These are phyloP conservation scores for Heterotis niloticus DNA, from an alignment of 2,113 vertebrate genomes.

Conservation along the genomic window DNA sequence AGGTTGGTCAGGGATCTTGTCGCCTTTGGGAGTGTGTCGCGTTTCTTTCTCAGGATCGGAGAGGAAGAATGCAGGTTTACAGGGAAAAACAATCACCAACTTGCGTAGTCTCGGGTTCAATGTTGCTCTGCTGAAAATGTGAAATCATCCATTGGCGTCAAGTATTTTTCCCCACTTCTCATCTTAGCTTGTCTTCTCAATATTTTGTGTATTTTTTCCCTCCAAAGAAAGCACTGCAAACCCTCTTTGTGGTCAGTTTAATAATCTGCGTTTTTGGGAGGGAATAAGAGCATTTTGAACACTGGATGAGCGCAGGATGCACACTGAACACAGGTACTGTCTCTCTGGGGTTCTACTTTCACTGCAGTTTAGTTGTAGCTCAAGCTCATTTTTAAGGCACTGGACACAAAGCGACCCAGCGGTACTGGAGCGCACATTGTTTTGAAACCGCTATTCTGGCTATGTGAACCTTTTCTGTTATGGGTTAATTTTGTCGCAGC, in stretches of 20 bases:
- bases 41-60: slow-evolving; percentile 70
- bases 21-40: slow-evolving; percentile 41
- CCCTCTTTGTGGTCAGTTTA: slow-evolving; percentile 3
- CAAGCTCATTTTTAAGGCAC: slow-evolving; percentile 2
- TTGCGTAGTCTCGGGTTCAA: slow-evolving; percentile 51
- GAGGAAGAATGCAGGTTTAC: neutral
- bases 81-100: neutral
- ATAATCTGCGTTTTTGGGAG: neutral
- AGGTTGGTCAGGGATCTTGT: slow-evolving; percentile 36
- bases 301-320: neutral
- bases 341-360: too few relatives aligned
- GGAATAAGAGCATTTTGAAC: neutral
- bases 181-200: slow-evolving; percentile 60
- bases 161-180: slow-evolving; percentile 59
- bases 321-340: too few relatives aligned
- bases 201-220: slow-evolving; percentile 41
- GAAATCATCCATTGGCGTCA: slow-evolving; percentile 63
- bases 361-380: neutral
- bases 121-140: slow-evolving; percentile 51
- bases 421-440: too few relatives aligned
- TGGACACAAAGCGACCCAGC: neutral
- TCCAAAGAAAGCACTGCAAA: slow-evolving; percentile 3
- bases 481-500: too few relatives aligned
- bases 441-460: too few relatives aligned
- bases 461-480: too few relatives aligned